These are phyloP conservation scores for Arctia plantaginis DNA, from an alignment of 2,888 invertebrate species.

Conservation along the genomic window DNA sequence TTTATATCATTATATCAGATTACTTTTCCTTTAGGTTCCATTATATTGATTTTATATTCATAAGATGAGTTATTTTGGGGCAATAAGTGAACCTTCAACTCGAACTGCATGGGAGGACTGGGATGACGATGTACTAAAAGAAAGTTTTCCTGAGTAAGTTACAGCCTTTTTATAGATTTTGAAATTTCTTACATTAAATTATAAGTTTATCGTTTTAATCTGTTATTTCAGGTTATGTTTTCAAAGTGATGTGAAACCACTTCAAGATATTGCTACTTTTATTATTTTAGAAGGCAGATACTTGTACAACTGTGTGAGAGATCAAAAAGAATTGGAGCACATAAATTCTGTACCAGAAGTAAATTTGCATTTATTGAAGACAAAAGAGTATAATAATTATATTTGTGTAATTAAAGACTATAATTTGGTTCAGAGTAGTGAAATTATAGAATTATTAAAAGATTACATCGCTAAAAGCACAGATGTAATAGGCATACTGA, in stretches of 20 bases:
- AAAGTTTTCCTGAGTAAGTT: conserved; percentile 53
- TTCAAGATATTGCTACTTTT: conserved; percentile 64
- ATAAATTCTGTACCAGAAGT: conserved; percentile 67
- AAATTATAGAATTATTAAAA: conserved; percentile 72
- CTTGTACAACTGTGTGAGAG: conserved; percentile 67
- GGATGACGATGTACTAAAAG: conserved; percentile 67
- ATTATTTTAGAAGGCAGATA: conserved; percentile 78
- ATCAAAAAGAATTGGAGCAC: conserved; percentile 55
- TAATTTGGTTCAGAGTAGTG: conserved; percentile 71
- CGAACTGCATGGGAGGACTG: conserved; percentile 81
- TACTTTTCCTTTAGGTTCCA: neutral
- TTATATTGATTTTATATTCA: neutral
- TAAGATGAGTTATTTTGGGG: conserved; percentile 74
- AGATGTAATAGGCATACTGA: conserved; percentile 70
- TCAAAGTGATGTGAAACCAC: conserved; percentile 53
- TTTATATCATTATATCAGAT: neutral
- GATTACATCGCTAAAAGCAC: conserved; percentile 62
- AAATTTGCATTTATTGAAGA: conserved; percentile 68
- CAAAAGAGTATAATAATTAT: conserved; percentile 60
- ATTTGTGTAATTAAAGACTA: conserved; percentile 75
- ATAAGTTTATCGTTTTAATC: neutral
- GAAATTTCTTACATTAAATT: neutral
- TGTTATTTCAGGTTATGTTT: conserved; percentile 71
- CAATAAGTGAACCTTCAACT: conserved; percentile 77
- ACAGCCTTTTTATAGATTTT: neutral